phyloP scores from a whole-genome alignment of 2,797 vertebrate genomes.

The Ceyx erithaca region DNA sequence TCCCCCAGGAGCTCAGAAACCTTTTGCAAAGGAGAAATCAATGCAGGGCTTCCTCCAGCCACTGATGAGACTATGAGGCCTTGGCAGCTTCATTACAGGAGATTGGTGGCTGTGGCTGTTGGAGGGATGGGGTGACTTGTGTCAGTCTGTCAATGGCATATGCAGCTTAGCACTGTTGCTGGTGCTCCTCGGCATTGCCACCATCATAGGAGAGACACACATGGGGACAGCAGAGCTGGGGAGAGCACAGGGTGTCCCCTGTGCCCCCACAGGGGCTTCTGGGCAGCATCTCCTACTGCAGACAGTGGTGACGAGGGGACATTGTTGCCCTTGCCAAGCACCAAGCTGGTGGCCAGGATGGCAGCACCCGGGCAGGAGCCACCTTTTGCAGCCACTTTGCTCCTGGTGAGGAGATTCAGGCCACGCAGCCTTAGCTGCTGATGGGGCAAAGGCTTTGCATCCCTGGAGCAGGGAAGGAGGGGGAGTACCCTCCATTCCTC shows the following conservation, averaged over 20 bases:
- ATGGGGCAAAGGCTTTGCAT: background rate
- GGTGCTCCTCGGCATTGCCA: background rate
- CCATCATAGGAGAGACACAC: fast-evolving
- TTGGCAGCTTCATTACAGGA: background rate
- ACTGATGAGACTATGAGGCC: fast-evolving
- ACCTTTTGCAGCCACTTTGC: background rate
- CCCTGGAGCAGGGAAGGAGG: background rate
- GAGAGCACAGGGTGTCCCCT: background rate
- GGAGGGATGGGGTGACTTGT: background rate
- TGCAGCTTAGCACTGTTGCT: background rate
- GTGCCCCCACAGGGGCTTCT: fast-evolving
- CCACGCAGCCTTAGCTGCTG: background rate
- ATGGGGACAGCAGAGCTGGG: background rate
- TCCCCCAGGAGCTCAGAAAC: background rate
- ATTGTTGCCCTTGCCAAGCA: background rate
- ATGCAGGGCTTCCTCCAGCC: background rate
- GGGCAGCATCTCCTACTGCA: background rate
- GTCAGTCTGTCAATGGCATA: background rate
- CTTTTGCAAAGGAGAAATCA: background rate
- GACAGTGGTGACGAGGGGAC: background rate
- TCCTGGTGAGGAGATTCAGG: fast-evolving
- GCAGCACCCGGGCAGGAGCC: fast-evolving
- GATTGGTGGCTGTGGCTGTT: fast-evolving
- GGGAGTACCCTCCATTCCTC: background rate
- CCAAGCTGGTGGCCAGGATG: background rate